Evolutionary conservation across 2,113 vertebrate species (phyloP), one percentile per base, ranked within the genome.

Genomic region (Uria lomvia): DNA sequence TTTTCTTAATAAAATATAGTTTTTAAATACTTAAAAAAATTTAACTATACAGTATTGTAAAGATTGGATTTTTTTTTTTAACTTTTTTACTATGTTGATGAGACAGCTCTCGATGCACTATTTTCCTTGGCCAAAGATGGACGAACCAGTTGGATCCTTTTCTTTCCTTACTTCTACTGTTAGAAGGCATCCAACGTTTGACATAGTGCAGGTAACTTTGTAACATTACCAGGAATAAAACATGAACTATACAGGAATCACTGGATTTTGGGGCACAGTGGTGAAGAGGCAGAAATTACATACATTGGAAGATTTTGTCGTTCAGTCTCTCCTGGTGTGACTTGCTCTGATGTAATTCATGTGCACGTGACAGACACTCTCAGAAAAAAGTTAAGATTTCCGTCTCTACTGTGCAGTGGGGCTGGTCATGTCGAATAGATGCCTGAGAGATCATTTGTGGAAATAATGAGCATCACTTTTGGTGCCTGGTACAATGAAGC

Each of bases 1-100:
- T 95, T 92, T 89, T 91, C 5, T 29, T 96, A 97, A 70, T 86
- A 98, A 98, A 97, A 97, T 95, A 97, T 47, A 97, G 50, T 15
- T 97, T 92, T 91, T 40, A 89, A 86, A 91, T 70, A 90, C 38
- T 92, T 95, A 3, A 80, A 97, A 96, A 96, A 97, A 50, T 8
- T 38, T 84, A 81, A 90, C 23, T 94, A 92, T 89, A 94, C 75
- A 96, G 52, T 8, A 4, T 87, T 93, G 47, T 74, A 97, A 96
- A 96, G 89, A 88, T 7, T 79, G 77, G 59, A 65, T 40, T 24
- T 53, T 26, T 19, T 58, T 68, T 36, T 72, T 70, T 49, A 30
- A 10, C 6, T 40, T 79, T 96, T 92, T 92, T 65, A 49, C 26
- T 74, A 8, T 47, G 30, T 45, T 82, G 63, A 66, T 30, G 89